Evolutionary conservation across 2,113 vertebrate genomes (phyloP), one percentile per base, ranked within the genome.

Genomic region (Bufo gargarizans): DNA sequence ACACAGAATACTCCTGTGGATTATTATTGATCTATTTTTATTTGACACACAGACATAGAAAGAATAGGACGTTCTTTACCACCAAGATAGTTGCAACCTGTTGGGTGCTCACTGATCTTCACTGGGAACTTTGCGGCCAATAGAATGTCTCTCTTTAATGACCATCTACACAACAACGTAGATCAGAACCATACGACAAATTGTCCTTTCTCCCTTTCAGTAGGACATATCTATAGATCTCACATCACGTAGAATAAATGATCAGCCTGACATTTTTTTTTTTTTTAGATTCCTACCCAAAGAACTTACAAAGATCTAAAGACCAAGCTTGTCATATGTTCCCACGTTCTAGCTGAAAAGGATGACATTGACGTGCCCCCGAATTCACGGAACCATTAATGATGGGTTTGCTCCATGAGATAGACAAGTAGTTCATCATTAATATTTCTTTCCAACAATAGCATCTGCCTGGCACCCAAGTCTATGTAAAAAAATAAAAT

Each of bases 331-430:
- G 84, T 77, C 74, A 33, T 55, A 45, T 49, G 59, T 69, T 13
- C 7, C 65, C 67, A 55, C 43, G 83, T 71, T 45, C 63, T 65
- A 45, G 47, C n/a, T 4, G 67, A 8, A 71, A 50, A 82, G 22
- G 47, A 14, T 69, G 82, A 53, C 63, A 69, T 55, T 67, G 49
- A 33, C 47, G 2, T 84, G 80, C 82, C 82, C 63, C 82, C 20
- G 65, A 69, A 84, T 84, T 43, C 82, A 84, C 22, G 82, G 63
- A 71, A 84, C 59, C 47, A 53, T 84, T 84, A 84, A 84, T 84
- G 63, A 71, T 71, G 47, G 45, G 20, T 55, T 55, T 5, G n/a
- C 82, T 6, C 13, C 11, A 12, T 61, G 22, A 74, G 63, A 85
- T 56, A 65, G 47, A 47, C 20, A 55, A 59, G 69, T 71, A 67